Evolutionary conservation across 1,140 invertebrate genomes (phyloP), one percentile per base, ranked within the genome.

Genomic region (Ips nitidus): DNA sequence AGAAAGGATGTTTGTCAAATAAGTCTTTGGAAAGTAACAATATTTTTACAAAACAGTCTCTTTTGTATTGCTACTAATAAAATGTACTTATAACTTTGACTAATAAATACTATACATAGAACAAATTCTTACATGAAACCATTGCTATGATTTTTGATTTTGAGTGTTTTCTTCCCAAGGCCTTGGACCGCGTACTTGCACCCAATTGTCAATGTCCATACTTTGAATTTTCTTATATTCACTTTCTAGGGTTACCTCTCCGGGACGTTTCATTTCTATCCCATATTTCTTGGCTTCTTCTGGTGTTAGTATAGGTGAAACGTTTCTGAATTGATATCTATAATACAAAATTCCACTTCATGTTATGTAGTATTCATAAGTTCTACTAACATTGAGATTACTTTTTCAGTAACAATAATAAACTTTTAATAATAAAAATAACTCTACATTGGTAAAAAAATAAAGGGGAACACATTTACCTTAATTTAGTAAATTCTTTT

Each of bases 201-300:
- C 84, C 92, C 92, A 94, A 74, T 88, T 86, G 69, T 93, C 88
- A 72, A 93, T 87, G 79, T 94, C 89, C 5, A 91, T 59, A 69
- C 84, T 78, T 78, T 90, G 84, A 38, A 91, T 82, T 82, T 89
- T 89, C 74, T 92, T 87, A 82, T 87, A 93, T 74, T 88, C 86
- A 8, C 82, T 80, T 82, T 93, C 91, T 70, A 93, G 75, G 1
- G 89, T 90, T 1, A 89, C 84, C 79, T 91, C 86, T 68, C 83
- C 83, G 0, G 82, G 79, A 77, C 86, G 85, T 73, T 89, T 90
- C 82, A 89, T 85, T 72, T 82, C 73, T 40, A 93, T 81, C 4
- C 90, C 90, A 75, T 80, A 76, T 78, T 88, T 86, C 71, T 88
- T 82, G 42, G 86, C 81, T 78, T 91, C 86, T 61, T 88, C 86